phyloP scores from a whole-genome alignment of 2,888 invertebrate species.

The Leptarthrus brevirostris region DNA sequence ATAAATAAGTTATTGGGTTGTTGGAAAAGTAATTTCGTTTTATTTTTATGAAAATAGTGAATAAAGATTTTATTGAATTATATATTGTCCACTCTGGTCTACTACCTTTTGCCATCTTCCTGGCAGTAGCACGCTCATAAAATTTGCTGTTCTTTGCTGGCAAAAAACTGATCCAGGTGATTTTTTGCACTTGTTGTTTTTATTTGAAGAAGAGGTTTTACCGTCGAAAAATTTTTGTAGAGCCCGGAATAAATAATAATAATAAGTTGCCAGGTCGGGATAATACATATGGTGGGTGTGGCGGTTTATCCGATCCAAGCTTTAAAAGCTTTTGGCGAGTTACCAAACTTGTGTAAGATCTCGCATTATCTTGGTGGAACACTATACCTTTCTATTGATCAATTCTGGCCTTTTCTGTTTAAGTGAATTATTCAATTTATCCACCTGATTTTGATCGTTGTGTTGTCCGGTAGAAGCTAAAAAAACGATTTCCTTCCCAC shows the following conservation, averaged over 20 bases:
- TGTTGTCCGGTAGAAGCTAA: constrained; percentile 53
- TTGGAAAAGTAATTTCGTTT: too few relatives aligned
- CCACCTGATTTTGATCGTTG: constrained; percentile 55
- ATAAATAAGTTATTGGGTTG: too few relatives aligned
- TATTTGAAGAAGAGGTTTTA: neutral
- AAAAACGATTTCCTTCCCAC: constrained; percentile 56
- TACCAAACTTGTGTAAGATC: constrained; percentile 52
- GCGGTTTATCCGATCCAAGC: constrained; percentile 54
- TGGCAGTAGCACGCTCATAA: constrained; percentile 11
- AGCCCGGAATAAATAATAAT: neutral
- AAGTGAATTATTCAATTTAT: constrained; percentile 51
- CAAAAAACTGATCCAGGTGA: neutral
- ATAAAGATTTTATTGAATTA: neutral
- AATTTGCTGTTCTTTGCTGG: neutral
- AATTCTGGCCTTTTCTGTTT: constrained; percentile 12
- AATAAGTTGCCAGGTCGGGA: neutral
- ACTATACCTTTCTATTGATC: constrained; percentile 13
- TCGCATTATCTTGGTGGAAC: constrained; percentile 35
- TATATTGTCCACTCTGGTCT: neutral
- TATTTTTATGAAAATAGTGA: too few relatives aligned
- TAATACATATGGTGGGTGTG: neutral
- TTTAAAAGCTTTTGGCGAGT: constrained; percentile 55
- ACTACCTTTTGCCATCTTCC: constrained; percentile 5
- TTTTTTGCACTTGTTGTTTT: neutral
- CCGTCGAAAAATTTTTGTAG: neutral